Conservation (phyloP, 2,113 vertebrate genomes). For the Pseudopodoces humilis region DNA sequence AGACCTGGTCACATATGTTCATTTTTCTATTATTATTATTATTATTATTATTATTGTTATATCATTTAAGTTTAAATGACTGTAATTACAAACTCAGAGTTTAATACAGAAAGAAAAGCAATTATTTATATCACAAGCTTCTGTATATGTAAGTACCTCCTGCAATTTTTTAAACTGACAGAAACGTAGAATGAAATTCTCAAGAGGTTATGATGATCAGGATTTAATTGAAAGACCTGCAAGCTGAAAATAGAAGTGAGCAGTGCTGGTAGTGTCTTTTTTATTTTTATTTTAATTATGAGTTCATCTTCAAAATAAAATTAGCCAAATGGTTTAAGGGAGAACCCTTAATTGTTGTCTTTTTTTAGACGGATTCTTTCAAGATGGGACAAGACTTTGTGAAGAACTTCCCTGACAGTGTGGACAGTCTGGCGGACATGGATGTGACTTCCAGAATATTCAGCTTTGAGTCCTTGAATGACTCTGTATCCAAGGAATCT, state of each 20-base stretch:
- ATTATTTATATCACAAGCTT: background rate
- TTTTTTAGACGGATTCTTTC: slow-evolving; percentile 90
- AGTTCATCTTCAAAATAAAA: background rate
- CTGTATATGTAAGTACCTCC: background rate
- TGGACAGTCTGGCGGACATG: slow-evolving; percentile 72
- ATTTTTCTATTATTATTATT: background rate
- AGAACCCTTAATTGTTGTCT: background rate
- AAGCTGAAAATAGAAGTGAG: background rate
- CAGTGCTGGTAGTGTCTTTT: background rate
- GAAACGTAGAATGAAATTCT: background rate
- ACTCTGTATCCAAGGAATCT: slow-evolving; percentile 41
- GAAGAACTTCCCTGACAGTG: slow-evolving; percentile 72
- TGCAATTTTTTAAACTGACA: background rate
- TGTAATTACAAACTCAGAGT: background rate
- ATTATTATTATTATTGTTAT: background rate
- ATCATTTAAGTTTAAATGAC: background rate
- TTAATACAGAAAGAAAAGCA: background rate
- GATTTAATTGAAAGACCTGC: background rate
- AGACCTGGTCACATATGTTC: background rate
- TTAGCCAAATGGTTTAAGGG: background rate
- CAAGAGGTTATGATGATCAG: background rate
- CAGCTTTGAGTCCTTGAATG: slow-evolving; percentile 40
- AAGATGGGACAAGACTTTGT: slow-evolving; percentile 87
- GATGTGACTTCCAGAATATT: slow-evolving; percentile 74
- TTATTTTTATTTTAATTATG: background rate